Conservation (phyloP, 2,888 invertebrate species). For the Mactromeris polynyma region DNA sequence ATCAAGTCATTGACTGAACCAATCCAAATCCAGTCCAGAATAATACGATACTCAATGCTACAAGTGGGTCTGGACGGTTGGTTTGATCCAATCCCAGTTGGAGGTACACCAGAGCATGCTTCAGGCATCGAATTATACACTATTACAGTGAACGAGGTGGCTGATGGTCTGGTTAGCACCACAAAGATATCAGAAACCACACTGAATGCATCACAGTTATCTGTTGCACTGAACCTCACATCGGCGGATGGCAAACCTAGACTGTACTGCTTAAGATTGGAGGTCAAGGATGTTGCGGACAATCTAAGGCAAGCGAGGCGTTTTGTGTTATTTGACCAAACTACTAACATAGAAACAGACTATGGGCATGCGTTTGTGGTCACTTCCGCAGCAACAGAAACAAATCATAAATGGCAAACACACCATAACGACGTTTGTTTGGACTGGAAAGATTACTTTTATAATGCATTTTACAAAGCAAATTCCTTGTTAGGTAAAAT, state of each 20-base stretch:
- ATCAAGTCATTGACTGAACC: not conserved
- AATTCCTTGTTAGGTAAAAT: slow-evolving; percentile 61
- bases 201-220: not conserved
- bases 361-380: slow-evolving; percentile 27
- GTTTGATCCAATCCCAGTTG: slow-evolving; percentile 25
- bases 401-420: slow-evolving; percentile 68
- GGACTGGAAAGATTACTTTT: slow-evolving; percentile 68
- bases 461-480: slow-evolving; percentile 52
- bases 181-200: not conserved
- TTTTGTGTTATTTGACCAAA: slow-evolving; percentile 70
- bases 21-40: not conserved
- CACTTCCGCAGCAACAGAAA: slow-evolving; percentile 47
- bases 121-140: slow-evolving; percentile 35
- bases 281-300: slow-evolving; percentile 66
- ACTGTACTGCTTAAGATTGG: slow-evolving; percentile 62
- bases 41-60: not conserved
- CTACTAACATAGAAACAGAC: slow-evolving; percentile 45
- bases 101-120: not conserved
- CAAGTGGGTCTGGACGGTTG: slow-evolving; percentile 26
- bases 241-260: slow-evolving; percentile 40
- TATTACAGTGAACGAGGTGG: slow-evolving; percentile 33
- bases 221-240: slow-evolving; percentile 1
- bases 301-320: slow-evolving; percentile 63
- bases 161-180: slow-evolving; percentile 1
- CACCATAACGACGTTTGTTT: slow-evolving; percentile 62